Conservation (phyloP, 1,140 invertebrate species). For the Euglossa dilemma region DNA sequence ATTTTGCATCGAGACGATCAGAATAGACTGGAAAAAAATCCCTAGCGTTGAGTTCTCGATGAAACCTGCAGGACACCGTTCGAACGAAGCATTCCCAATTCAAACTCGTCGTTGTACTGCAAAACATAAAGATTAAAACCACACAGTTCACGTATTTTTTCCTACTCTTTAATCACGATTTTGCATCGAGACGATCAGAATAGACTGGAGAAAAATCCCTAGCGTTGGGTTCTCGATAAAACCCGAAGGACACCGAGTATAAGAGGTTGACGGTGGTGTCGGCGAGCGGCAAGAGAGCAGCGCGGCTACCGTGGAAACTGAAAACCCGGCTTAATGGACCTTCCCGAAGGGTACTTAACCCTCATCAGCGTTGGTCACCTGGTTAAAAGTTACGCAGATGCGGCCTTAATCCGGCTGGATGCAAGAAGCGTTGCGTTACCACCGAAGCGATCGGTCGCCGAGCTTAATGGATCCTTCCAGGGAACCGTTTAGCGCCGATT, state of each 20-base stretch:
- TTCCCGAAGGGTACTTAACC: slow-evolving; percentile 28
- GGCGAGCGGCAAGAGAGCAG: background rate
- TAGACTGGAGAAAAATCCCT: too few species aligned
- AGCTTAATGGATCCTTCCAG: slow-evolving; percentile 44
- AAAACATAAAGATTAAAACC: too few species aligned
- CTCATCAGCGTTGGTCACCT: slow-evolving; percentile 45
- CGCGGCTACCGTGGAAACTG: slow-evolving; percentile 21
- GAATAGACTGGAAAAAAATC: too few species aligned
- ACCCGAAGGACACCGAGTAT: background rate
- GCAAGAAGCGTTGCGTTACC: slow-evolving; percentile 31
- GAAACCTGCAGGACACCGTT: too few species aligned
- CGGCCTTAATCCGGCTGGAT: slow-evolving; percentile 16
- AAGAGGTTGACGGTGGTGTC: background rate
- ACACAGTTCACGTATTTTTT: too few species aligned
- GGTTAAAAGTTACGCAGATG: slow-evolving; percentile 36
- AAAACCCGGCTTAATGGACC: slow-evolving; percentile 36
- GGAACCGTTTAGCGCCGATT: slow-evolving; percentile 37
- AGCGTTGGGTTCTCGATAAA: too few species aligned
- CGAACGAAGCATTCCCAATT: too few species aligned
- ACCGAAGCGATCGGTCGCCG: slow-evolving; percentile 16
- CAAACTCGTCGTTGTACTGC: too few species aligned
- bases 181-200: too few species aligned
- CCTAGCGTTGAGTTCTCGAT: too few species aligned
- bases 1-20: too few species aligned
- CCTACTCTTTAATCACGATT: too few species aligned